Percentiles rank a stretch among this genome's conserved stretches.
These are phyloP conservation scores for Hylaea fasciaria DNA, from an alignment of 2,888 invertebrate genomes.

Conservation along the genomic window DNA sequence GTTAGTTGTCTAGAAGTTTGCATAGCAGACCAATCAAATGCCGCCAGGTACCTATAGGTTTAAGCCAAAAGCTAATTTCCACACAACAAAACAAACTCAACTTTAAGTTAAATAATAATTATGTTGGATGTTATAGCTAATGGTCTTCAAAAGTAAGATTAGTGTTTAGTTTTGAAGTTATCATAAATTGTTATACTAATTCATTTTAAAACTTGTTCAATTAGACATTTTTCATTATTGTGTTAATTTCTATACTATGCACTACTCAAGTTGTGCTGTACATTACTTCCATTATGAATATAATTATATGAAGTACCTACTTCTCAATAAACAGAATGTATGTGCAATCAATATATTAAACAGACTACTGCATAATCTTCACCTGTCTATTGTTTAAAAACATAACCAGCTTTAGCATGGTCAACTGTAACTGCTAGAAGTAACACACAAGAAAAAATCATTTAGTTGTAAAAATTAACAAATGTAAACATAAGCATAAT, in stretches of 20 bases:
- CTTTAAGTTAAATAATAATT: neutral
- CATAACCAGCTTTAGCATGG: neutral
- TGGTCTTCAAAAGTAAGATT: conserved; percentile 4
- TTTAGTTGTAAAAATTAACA: neutral
- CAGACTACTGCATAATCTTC: too few relatives aligned
- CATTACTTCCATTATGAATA: too few relatives aligned
- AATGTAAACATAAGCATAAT: conserved; percentile 48
- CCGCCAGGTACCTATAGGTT: too few relatives aligned
- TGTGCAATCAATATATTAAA: too few relatives aligned
- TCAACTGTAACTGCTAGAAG: neutral
- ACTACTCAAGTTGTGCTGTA: too few relatives aligned
- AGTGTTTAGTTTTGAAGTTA: conserved; percentile 1
- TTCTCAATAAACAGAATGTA: too few relatives aligned
- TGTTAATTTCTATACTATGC: too few relatives aligned
- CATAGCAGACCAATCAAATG: too few relatives aligned
- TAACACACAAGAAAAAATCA: neutral
- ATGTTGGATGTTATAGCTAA: neutral
- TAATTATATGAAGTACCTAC: too few relatives aligned
- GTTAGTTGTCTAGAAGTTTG: too few relatives aligned
- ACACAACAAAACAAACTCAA: conserved; percentile 1
- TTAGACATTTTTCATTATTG: neutral
- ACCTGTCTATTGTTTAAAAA: neutral
- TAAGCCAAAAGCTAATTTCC: conserved; percentile 1
- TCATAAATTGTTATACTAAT: conserved; percentile 10
- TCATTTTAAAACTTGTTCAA: conserved; percentile 3